These are phyloP conservation scores for Drosophila testacea DNA, from an alignment of 2,888 invertebrate genomes.

Conservation along the genomic window DNA sequence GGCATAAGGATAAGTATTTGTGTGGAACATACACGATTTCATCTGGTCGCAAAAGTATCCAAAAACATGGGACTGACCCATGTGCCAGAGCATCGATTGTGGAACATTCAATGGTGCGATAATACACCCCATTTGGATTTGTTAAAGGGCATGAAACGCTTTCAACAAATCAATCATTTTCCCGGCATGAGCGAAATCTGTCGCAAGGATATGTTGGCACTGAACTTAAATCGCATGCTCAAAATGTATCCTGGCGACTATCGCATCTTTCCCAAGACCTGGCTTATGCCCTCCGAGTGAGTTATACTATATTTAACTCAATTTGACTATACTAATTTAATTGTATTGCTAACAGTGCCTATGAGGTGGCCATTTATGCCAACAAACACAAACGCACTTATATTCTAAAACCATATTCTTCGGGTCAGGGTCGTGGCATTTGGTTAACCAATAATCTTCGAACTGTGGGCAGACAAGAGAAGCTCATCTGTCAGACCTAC, in stretches of 20 bases:
- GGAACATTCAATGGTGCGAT: constrained; percentile 96
- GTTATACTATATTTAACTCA: constrained; percentile 72
- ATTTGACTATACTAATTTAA: neutral
- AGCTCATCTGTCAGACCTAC: constrained; percentile 94
- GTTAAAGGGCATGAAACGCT: constrained; percentile 95
- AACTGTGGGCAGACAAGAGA: constrained; percentile 90
- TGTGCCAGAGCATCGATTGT: constrained; percentile 91
- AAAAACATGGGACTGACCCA: constrained; percentile 81
- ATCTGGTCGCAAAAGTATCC: constrained; percentile 76
- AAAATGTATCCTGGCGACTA: constrained; percentile 95
- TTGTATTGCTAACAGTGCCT: constrained; percentile 85
- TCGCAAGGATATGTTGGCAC: constrained; percentile 94
- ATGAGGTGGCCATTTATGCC: constrained; percentile 88
- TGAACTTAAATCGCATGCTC: constrained; percentile 95
- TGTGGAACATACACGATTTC: constrained; percentile 79
- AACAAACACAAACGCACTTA: constrained; percentile 89
- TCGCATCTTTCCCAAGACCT: constrained; percentile 96
- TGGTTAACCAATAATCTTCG: constrained; percentile 93
- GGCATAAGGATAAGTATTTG: constrained; percentile 77
- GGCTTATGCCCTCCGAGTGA: constrained; percentile 96
- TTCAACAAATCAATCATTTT: constrained; percentile 96
- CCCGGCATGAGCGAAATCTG: constrained; percentile 95
- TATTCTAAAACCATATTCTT: constrained; percentile 95
- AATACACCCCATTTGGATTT: constrained; percentile 93
- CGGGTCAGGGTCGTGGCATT: constrained; percentile 95